A percentile compares a stretch with the other conserved stretches of the same genome.
Evolutionary conservation across 2,797 vertebrate species (phyloP).

Genomic region (Malurus splendens): DNA sequence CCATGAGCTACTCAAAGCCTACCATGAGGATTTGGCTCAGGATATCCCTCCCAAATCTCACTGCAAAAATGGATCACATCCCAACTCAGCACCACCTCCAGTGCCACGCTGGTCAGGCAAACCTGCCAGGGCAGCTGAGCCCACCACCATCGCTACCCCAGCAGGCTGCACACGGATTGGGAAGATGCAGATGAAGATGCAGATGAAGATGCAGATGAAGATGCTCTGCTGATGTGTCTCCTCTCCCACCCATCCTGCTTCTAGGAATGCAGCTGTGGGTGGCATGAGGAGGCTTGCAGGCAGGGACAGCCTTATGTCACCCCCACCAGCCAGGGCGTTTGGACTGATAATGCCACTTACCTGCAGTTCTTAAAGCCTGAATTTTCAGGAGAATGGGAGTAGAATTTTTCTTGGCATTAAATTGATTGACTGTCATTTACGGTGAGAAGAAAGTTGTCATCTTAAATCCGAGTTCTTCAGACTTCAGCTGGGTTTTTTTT

Average conservation of each 20-base stretch:
- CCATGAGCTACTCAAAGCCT: not conserved
- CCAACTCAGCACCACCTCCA: not conserved
- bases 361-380: not conserved
- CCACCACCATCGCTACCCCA: not conserved
- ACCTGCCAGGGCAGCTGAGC: not conserved
- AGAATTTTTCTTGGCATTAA: not conserved
- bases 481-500: not conserved
- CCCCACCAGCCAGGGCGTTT: not conserved
- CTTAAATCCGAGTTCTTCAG: not conserved
- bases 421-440: not conserved
- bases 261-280: accelerated
- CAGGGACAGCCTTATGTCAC: not conserved
- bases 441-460: not conserved
- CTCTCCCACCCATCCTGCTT: not conserved
- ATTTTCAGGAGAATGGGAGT: not conserved
- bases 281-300: accelerated
- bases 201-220: not conserved
- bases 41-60: not conserved
- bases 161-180: accelerated
- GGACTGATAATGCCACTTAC: not conserved
- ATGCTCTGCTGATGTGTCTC: not conserved
- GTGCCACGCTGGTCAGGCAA: not conserved
- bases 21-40: not conserved
- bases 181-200: not conserved
- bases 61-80: not conserved